Conservation (phyloP, 2,113 vertebrate species). For the Lepidothrix coronata region DNA sequence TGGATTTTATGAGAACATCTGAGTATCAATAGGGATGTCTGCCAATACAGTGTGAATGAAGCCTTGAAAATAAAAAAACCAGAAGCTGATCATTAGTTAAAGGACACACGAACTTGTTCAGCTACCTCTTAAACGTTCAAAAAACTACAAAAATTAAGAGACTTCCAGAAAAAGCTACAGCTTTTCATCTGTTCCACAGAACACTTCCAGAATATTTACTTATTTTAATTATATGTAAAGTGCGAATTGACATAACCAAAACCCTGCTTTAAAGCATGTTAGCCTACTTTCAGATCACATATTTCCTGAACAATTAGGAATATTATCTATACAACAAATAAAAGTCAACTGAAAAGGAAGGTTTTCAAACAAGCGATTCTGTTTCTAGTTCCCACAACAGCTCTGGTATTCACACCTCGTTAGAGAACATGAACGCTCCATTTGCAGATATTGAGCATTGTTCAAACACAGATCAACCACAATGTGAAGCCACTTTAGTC, state of each 20-base stretch:
- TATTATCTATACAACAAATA: background rate
- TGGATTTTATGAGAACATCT: background rate
- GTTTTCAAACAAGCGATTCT: background rate
- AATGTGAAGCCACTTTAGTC: background rate
- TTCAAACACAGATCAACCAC: background rate
- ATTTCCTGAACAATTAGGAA: background rate
- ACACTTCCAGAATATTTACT: background rate
- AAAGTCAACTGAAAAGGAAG: background rate
- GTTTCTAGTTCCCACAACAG: background rate
- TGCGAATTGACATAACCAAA: background rate
- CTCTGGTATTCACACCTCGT: background rate
- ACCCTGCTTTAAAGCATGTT: background rate
- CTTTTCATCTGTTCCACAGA: background rate
- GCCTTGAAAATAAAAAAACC: background rate
- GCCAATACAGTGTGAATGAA: background rate
- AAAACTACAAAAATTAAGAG: background rate
- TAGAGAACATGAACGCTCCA: background rate
- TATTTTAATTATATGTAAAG: background rate
- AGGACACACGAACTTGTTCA: background rate
- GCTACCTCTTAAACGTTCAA: background rate
- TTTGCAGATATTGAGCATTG: background rate
- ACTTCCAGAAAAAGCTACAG: background rate
- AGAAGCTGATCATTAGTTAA: background rate
- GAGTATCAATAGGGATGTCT: background rate
- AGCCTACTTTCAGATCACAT: background rate